These are phyloP conservation scores for Charanyca ferruginea DNA, from an alignment of 2,888 invertebrate genomes.

Conservation along the genomic window DNA sequence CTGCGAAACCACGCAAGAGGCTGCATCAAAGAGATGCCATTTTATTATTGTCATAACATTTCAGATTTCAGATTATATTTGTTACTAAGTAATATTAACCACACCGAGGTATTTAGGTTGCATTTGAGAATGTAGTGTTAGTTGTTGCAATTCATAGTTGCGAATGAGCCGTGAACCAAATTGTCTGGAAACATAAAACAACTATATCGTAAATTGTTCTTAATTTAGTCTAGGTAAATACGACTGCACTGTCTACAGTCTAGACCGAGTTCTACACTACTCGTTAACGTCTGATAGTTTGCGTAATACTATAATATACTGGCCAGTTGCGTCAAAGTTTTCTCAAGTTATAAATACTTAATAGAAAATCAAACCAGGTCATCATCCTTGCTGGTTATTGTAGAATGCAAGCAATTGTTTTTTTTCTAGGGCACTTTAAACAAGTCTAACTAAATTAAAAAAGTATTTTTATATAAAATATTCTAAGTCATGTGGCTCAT, in stretches of 20 bases:
- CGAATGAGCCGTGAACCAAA: conserved; percentile 84
- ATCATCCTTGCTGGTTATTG: conserved; percentile 10
- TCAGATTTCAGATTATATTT: conserved; percentile 52
- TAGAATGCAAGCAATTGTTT: neutral
- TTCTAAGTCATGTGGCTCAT: too few relatives aligned
- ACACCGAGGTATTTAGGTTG: conserved; percentile 70
- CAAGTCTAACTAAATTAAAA: neutral
- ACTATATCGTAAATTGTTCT: conserved; percentile 85
- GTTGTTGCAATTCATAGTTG: conserved; percentile 73
- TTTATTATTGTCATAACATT: conserved; percentile 54
- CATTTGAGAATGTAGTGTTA: conserved; percentile 70
- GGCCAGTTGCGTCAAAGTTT: conserved; percentile 40
- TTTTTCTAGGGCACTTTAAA: neutral
- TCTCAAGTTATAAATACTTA: conserved; percentile 31
- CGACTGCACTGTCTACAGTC: conserved; percentile 65
- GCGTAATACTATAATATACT: conserved; percentile 63
- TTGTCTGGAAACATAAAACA: conserved; percentile 85
- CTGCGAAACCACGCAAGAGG: conserved; percentile 37
- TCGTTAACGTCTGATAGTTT: conserved; percentile 71
- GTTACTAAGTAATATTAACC: conserved; percentile 52
- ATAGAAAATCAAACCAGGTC: conserved; percentile 18
- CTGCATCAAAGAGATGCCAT: conserved; percentile 44
- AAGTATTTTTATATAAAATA: too few relatives aligned
- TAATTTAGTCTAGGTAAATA: conserved; percentile 83
- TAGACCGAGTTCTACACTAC: conserved; percentile 69